phyloP scores from a whole-genome alignment of 2,113 vertebrate species.

The Columba janthina region DNA sequence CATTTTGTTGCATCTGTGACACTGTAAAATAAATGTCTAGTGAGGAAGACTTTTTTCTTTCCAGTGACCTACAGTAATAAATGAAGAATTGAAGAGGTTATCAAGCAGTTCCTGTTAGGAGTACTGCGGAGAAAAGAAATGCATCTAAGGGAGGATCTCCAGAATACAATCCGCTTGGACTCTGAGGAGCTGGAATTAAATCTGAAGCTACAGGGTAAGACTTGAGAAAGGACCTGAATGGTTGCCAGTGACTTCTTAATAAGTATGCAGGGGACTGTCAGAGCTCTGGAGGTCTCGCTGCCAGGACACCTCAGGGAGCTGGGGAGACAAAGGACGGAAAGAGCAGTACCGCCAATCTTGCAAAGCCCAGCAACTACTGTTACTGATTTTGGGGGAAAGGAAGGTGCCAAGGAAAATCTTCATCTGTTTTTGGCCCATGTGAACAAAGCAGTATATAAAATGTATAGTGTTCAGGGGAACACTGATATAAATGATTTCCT shows the following conservation, averaged over 20 bases:
- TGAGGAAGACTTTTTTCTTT: neutral
- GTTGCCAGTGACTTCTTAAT: neutral
- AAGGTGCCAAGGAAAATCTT: neutral
- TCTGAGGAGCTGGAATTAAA: neutral
- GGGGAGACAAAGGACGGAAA: neutral
- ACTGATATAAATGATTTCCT: neutral
- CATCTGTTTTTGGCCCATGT: neutral
- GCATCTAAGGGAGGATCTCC: neutral
- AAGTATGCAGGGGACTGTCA: neutral
- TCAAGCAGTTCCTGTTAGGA: neutral
- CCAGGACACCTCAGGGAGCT: accelerated
- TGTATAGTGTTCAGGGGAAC: neutral
- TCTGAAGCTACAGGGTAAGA: neutral
- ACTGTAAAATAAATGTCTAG: neutral
- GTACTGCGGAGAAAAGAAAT: neutral
- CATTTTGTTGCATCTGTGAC: neutral
- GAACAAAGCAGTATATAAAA: neutral
- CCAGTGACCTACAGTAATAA: neutral
- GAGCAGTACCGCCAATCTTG: neutral
- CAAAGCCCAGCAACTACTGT: neutral
- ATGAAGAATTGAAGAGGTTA: neutral
- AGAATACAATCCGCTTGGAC: neutral
- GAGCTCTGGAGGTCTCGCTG: neutral
- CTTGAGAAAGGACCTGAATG: neutral
- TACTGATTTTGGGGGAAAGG: neutral